Evolutionary conservation across 2,113 vertebrate genomes (phyloP).

Genomic region (Nibea coibor): DNA sequence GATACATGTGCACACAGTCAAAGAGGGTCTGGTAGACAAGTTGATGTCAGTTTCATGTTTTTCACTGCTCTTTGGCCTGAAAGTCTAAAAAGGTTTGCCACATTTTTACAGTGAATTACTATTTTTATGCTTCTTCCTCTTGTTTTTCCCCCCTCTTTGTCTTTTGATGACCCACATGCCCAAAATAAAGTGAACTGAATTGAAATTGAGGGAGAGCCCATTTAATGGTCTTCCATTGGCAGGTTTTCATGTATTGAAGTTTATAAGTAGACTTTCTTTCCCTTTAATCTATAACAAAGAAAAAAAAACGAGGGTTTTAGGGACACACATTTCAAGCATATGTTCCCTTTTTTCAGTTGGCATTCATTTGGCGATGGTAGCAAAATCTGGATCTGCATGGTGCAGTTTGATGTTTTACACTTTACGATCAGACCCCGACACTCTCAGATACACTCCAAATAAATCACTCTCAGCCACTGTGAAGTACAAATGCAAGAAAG

Average conservation of each 20-base stretch:
- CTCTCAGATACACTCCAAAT: not conserved
- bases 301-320: constrained; percentile 2
- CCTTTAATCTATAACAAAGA: constrained; percentile 48
- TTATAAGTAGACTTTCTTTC: constrained; percentile 41
- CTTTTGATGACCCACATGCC: constrained; percentile 28
- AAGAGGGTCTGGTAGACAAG: not conserved
- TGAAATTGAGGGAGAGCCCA: constrained; percentile 23
- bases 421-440: constrained; percentile 4
- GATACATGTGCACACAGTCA: constrained; percentile 3
- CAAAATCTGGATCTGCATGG: not conserved
- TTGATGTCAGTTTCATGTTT: not conserved
- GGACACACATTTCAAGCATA: constrained; percentile 53
- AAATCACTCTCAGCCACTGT: not conserved
- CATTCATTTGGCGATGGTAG: constrained; percentile 31
- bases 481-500: not conserved
- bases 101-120: constrained; percentile 14
- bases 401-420: not conserved
- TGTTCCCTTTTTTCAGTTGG: constrained; percentile 35
- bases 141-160: not conserved
- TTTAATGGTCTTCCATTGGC: constrained; percentile 47
- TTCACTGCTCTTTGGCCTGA: not conserved
- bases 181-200: constrained; percentile 40
- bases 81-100: constrained; percentile 2
- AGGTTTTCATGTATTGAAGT: constrained; percentile 37
- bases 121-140: not conserved